Base-by-base conservation (phyloP, 2,888 invertebrate species). In the Heliconius ismenius region DNA sequence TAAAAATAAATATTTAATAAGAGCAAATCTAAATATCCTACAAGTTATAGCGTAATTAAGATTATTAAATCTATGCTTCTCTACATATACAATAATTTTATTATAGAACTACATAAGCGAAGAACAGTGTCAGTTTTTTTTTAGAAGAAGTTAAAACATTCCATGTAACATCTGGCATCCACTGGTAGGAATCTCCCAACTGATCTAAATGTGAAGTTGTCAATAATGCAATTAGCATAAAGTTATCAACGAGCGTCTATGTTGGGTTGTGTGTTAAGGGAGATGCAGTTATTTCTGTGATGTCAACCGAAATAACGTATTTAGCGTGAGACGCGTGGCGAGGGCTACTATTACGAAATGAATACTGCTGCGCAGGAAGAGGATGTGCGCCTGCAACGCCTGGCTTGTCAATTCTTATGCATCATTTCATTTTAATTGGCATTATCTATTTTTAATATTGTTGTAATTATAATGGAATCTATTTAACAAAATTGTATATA, bases 161-260 rank as follows among this genome's bases (percentile, higher is more conserved):
- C 32, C 9, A 28, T 63, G 72, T 13, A 39, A 32, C 74, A 77
- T 79, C 73, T 77, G 79, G 77, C 75, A 28, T 64, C 60, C 43
- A 62, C 43, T 73, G 39, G 24, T 62, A 58, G 49, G 39, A 43
- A 62, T 74, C 67, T 73, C 67, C 77, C 65, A 75, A 78, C 74
- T 28, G 73, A 88, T 88, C 88, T 87, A 88, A 88, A 89, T 86
- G 86, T 87, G 85, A 85, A 83, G 84, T 88, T 91, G 93, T 93
- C 93, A 93, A 93, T 93, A 93, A 89, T 88, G 91, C 88, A 92
- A 93, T 94, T 92, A 93, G 92, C 89, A 91, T 92, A 90, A 91
- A 92, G 90, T 89, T 90, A 91, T 93, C 91, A 92, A 91, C 92
- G 91, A 91, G 87, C 86, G 89, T 87, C 89, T 88, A 88, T 89